Percentiles rank a stretch among this genome's conserved stretches.
Conservation (phyloP, 2,797 vertebrate species). For the Sebastes baramenuke region DNA sequence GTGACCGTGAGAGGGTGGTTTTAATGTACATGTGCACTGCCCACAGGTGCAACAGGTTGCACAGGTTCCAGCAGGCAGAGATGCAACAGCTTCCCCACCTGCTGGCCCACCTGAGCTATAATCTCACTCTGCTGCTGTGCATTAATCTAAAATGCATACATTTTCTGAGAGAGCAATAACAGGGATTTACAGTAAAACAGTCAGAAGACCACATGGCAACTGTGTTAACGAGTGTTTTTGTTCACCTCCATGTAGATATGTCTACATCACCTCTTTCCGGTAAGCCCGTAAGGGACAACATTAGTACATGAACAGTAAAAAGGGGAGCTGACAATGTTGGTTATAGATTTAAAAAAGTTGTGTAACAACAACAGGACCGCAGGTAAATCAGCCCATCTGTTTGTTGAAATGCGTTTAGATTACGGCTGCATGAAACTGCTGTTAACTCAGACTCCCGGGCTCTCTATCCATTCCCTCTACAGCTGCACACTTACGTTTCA, state of each 20-base stretch:
- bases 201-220: not conserved
- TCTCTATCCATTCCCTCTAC: slow-evolving; percentile 7
- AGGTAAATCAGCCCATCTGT: slow-evolving; percentile 71
- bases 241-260: not conserved
- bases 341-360: slow-evolving; percentile 51
- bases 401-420: slow-evolving; percentile 55
- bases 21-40: not conserved
- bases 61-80: slow-evolving; percentile 38
- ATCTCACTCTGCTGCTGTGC: not conserved
- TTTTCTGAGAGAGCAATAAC: not conserved
- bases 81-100: slow-evolving; percentile 53
- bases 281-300: slow-evolving; percentile 17
- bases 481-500: slow-evolving; percentile 47
- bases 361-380: slow-evolving; percentile 54
- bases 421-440: slow-evolving; percentile 52
- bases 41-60: slow-evolving; percentile 26
- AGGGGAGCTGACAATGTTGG: slow-evolving; percentile 46
- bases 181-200: not conserved
- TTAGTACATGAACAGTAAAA: slow-evolving; percentile 35
- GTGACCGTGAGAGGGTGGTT: not conserved
- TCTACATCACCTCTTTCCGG: slow-evolving; percentile 1
- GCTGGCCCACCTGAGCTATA: slow-evolving; percentile 31
- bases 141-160: not conserved
- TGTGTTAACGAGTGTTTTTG: slow-evolving; percentile 4
- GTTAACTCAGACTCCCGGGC: slow-evolving; percentile 46